A percentile compares a stretch with the other conserved stretches of the same genome.
Conservation (phyloP, 2,888 invertebrate species). For the Parnassius apollo region DNA sequence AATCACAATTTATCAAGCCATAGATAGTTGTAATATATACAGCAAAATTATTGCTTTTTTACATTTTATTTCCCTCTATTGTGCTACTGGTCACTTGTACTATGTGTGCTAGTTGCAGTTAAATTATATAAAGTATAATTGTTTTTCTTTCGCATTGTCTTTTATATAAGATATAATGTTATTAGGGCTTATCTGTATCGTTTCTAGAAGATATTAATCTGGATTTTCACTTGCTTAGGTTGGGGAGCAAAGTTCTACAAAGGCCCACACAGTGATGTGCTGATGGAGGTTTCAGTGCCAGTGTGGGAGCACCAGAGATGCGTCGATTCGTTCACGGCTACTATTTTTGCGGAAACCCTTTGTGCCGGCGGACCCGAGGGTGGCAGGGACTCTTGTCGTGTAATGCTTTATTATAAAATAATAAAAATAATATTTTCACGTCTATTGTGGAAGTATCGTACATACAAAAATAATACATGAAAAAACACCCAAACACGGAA, state of each 20-base stretch:
- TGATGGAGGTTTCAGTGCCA: constrained; percentile 90
- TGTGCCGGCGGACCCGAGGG: constrained; percentile 90
- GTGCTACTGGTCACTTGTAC: not conserved
- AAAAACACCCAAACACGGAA: too few relatives aligned
- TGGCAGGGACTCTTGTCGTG: constrained; percentile 92
- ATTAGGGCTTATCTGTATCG: too few relatives aligned
- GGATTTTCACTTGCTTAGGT: constrained; percentile 60
- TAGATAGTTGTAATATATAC: too few relatives aligned
- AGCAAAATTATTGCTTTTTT: too few relatives aligned
- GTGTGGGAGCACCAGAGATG: constrained; percentile 88
- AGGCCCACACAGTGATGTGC: constrained; percentile 84
- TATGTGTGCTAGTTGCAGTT: too few relatives aligned
- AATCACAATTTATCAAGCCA: too few relatives aligned
- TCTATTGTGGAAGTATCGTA: too few relatives aligned
- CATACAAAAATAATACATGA: too few relatives aligned
- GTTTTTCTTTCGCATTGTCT: too few relatives aligned
- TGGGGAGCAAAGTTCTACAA: constrained; percentile 89
- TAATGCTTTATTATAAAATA: constrained; percentile 43
- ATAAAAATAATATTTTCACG: not conserved
- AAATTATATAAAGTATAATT: too few relatives aligned
- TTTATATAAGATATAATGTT: too few relatives aligned
- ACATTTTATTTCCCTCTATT: not conserved
- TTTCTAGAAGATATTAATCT: too few relatives aligned
- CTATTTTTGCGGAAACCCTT: constrained; percentile 84
- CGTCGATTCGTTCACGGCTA: constrained; percentile 76